Evolutionary conservation across 2,888 invertebrate genomes (phyloP), one percentile per base, ranked within the genome.

Genomic region (Diaperis boleti): DNA sequence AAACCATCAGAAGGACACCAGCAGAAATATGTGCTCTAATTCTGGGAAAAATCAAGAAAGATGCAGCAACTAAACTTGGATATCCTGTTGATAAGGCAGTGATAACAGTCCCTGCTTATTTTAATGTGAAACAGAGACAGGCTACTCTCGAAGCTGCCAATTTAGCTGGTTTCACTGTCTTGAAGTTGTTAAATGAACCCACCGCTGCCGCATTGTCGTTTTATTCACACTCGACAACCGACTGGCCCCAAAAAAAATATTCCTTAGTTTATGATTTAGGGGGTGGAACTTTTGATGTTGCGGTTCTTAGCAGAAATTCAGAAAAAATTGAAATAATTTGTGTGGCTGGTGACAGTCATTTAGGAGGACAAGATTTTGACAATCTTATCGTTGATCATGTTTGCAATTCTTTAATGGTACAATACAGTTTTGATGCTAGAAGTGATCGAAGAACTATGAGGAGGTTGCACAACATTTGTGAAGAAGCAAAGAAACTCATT

Each of bases 281-380:
- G 4, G 71, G 72, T 8, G 72, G 73, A n/a, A 73, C 73, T 4
- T 71, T 72, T 31, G 73, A 74, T 35, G 70, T 74, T 2, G 72
- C 73, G 1, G 64, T 74, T 18, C 39, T 72, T 8, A 62, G 29
- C 8, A 13, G 18, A 1, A 13, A 1, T 22, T n/a, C 14, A 7
- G 14, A 26, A 1, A 47, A 61, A 5, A 60, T 67, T 39, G 59
- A 62, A 17, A 71, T 72, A 11, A 62, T 67, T n/a, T 61, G 66
- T 17, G 66, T 72, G 11, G 68, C 66, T 39, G 75, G 75, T 2
- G 70, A 74, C 52, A 62, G 64, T 7, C 65, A 71, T 60, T 64
- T 76, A 26, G 76, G 76, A 3, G 76, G 74, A 0, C 61, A 68
- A 31, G 74, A 76, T 62, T 65, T 74, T 14, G 72, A 72, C 47